phyloP scores from a whole-genome alignment of 2,888 invertebrate species.

The Spilosoma lubricipeda region DNA sequence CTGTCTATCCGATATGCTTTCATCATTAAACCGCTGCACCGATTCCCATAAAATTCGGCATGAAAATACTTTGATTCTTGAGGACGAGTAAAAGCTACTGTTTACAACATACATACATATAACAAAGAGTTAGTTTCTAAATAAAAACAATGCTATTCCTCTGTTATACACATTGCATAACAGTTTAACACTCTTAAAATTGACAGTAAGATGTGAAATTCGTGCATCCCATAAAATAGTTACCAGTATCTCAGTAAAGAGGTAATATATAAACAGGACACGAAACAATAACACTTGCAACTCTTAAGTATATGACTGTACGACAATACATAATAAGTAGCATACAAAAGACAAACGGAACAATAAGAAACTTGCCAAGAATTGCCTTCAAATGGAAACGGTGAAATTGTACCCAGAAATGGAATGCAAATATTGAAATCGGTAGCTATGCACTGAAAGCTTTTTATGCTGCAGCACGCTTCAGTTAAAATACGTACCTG shows the following conservation, averaged over 20 bases:
- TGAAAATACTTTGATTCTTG: too few species aligned
- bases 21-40: too few species aligned
- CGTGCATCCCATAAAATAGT: neutral
- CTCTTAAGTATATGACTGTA: conserved; percentile 35
- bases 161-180: too few species aligned
- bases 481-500: conserved; percentile 58
- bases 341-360: conserved; percentile 61
- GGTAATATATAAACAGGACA: neutral
- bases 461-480: conserved; percentile 78
- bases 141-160: neutral
- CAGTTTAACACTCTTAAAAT: neutral
- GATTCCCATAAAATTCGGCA: too few species aligned
- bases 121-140: too few species aligned
- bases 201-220: neutral
- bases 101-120: too few species aligned
- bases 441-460: conserved; percentile 66
- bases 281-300: conserved; percentile 22
- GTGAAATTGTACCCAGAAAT: conserved; percentile 73
- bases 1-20: too few species aligned
- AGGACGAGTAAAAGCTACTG: too few species aligned
- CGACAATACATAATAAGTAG: conserved; percentile 47
- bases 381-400: conserved; percentile 63
- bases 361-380: conserved; percentile 67
- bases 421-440: conserved; percentile 81
- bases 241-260: neutral